phyloP scores from a whole-genome alignment of 23 tunicate species.

The Trididemnum miniatum region DNA sequence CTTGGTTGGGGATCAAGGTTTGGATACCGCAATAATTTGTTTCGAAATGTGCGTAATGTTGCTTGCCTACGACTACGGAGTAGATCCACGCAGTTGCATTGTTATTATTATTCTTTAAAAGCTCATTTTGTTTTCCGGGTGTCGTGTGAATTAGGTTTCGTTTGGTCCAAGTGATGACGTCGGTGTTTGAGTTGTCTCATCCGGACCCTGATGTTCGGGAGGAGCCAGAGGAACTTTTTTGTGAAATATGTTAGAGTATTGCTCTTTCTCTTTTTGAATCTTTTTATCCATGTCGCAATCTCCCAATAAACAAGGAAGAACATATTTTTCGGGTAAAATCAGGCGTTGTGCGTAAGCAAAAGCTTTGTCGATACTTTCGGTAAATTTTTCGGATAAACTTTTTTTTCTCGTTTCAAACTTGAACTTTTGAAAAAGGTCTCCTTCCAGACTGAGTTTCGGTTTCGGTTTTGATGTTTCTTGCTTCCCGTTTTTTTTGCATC shows the following conservation, averaged over 20 bases:
- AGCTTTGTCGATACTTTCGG: slow-evolving; percentile 43
- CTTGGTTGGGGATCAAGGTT: too few species aligned
- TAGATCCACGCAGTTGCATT: too few species aligned
- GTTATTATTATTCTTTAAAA: too few species aligned
- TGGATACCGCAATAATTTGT: too few species aligned
- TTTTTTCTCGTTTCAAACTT: slow-evolving; percentile 58
- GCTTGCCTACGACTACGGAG: too few species aligned
- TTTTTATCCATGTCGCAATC: slow-evolving; percentile 83
- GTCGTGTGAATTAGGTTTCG: too few species aligned
- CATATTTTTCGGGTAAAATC: slow-evolving; percentile 69
- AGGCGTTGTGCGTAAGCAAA: slow-evolving; percentile 65
- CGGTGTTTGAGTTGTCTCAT: too few species aligned
- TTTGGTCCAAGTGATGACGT: too few species aligned
- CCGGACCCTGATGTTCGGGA: too few species aligned
- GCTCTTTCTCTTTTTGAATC: slow-evolving; percentile 60
- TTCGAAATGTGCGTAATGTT: too few species aligned
- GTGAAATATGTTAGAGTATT: slow-evolving; percentile 34
- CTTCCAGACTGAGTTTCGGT: slow-evolving; percentile 35
- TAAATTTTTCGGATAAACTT: slow-evolving; percentile 42
- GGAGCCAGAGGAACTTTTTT: slow-evolving; percentile 17
- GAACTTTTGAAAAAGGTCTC: slow-evolving; percentile 34
- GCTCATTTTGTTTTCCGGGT: too few species aligned
- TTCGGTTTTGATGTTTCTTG: slow-evolving; percentile 9
- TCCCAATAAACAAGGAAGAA: slow-evolving; percentile 75
- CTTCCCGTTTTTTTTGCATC: slow-evolving; percentile 33